Percentiles rank a stretch among this genome's conserved stretches.
phyloP scores from a whole-genome alignment of 2,888 invertebrate genomes.

The Xestia rhomboidea region DNA sequence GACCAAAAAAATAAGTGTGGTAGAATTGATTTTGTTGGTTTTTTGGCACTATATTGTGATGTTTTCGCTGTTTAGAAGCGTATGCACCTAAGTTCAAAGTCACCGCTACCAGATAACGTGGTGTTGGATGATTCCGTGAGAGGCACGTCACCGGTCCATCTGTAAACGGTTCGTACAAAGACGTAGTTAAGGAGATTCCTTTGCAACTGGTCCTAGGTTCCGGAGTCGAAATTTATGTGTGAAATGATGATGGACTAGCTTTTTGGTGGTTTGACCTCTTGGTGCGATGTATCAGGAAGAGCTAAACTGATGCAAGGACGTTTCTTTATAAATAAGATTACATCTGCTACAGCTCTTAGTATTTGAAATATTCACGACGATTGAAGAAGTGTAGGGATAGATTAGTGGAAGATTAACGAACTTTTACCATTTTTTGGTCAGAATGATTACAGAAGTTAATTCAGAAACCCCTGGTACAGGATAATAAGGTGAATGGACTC shows the following conservation, averaged over 20 bases:
- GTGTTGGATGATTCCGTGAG: conserved; percentile 66
- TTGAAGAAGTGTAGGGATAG: not conserved
- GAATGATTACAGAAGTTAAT: not conserved
- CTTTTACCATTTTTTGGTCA: not conserved
- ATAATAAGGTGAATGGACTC: conserved; percentile 1
- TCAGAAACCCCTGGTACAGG: not conserved
- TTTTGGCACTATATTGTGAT: conserved; percentile 27
- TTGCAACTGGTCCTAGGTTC: conserved; percentile 52
- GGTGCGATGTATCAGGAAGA: conserved; percentile 38
- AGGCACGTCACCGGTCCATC: conserved; percentile 55
- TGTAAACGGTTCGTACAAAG: conserved; percentile 59
- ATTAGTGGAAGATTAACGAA: not conserved
- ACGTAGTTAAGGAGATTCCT: conserved; percentile 58
- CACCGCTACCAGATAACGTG: conserved; percentile 75
- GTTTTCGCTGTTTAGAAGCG: conserved; percentile 65
- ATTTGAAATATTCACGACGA: not conserved
- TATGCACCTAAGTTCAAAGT: conserved; percentile 83
- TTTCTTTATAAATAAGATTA: not conserved
- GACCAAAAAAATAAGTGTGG: conserved; percentile 26
- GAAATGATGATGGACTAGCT: conserved; percentile 56
- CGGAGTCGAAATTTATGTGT: conserved; percentile 61
- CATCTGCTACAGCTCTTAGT: not conserved
- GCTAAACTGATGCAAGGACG: conserved; percentile 18
- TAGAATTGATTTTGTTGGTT: conserved; percentile 10
- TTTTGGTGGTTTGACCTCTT: conserved; percentile 58